Percentiles rank a stretch among this genome's conserved stretches.
These are phyloP conservation scores for Crocidura indochinensis DNA, from an alignment of 2,797 vertebrate genomes.

Conservation along the genomic window DNA sequence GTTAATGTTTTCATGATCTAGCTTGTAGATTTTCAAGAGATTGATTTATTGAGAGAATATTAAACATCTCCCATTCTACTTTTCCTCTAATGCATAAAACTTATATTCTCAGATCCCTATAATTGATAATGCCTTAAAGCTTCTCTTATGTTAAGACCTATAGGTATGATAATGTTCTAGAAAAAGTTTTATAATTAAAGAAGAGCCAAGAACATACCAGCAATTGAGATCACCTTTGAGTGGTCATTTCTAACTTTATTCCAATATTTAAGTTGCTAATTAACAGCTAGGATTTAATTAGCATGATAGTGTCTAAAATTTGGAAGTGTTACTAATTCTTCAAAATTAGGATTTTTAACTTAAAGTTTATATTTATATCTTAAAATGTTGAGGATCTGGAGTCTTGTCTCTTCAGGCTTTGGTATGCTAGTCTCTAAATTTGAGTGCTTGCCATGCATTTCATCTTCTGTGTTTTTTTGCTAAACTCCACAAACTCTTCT, in stretches of 20 bases:
- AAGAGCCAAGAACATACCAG: conserved; percentile 31
- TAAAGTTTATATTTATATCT: conserved; percentile 6
- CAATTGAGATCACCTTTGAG: neutral
- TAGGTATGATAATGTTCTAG: conserved; percentile 20
- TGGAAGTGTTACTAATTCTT: conserved; percentile 12
- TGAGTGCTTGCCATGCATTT: neutral
- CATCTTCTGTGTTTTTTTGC: neutral
- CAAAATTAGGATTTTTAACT: conserved; percentile 17
- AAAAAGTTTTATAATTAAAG: conserved; percentile 49
- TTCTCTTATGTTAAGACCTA: conserved; percentile 46
- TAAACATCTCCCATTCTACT: neutral
- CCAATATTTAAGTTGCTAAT: neutral
- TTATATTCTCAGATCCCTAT: neutral
- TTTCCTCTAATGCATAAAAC: conserved; percentile 30
- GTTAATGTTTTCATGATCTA: neutral
- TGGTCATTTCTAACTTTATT: conserved; percentile 46
- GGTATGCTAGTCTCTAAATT: neutral
- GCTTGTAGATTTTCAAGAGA: conserved; percentile 18
- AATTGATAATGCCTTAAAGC: conserved; percentile 1
- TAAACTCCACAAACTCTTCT: neutral
- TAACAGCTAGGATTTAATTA: conserved; percentile 32
- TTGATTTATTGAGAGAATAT: neutral
- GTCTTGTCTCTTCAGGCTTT: neutral
- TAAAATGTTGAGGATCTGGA: neutral
- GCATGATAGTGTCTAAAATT: conserved; percentile 31